A percentile compares a stretch with the other conserved stretches of the same genome.
Conservation (phyloP, 2,113 vertebrate species). For the Mesembrinibis cayennensis region DNA sequence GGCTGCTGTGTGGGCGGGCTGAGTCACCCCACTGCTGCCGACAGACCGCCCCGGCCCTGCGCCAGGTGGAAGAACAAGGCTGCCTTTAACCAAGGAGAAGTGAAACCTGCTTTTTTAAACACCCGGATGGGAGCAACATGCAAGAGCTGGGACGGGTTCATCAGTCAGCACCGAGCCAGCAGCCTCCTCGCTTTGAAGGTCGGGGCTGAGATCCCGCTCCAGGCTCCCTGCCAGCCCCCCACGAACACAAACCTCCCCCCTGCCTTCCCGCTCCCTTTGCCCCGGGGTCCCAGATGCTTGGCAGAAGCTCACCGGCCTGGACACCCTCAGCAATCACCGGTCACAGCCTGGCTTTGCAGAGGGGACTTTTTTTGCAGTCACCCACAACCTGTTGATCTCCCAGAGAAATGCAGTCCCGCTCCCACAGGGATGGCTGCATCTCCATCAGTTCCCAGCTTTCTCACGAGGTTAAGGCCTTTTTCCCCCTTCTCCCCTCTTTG, state of each 20-base stretch:
- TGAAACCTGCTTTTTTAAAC: constrained; percentile 2
- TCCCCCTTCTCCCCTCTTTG: background rate
- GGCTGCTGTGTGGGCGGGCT: background rate
- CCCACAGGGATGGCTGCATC: rapidly evolving
- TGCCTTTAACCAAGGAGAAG: background rate
- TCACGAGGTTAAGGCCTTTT: background rate
- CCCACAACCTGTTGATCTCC: background rate
- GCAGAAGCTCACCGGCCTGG: rapidly evolving
- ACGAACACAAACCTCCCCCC: background rate
- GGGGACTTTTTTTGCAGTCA: background rate
- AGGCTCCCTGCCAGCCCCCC: background rate
- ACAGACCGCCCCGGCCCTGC: background rate
- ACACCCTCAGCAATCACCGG: rapidly evolving
- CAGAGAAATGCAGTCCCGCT: background rate
- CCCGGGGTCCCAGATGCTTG: background rate
- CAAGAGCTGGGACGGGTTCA: background rate
- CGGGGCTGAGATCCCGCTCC: background rate
- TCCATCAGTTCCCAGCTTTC: background rate
- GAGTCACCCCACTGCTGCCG: constrained; percentile 1
- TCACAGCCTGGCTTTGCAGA: background rate
- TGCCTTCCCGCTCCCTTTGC: background rate
- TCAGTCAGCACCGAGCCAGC: background rate
- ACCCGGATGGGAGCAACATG: background rate
- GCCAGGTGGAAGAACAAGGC: background rate
- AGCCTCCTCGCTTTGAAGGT: background rate